Evolutionary conservation across 2,797 vertebrate genomes (phyloP).

Genomic region (Mormyrus hasselquistii): DNA sequence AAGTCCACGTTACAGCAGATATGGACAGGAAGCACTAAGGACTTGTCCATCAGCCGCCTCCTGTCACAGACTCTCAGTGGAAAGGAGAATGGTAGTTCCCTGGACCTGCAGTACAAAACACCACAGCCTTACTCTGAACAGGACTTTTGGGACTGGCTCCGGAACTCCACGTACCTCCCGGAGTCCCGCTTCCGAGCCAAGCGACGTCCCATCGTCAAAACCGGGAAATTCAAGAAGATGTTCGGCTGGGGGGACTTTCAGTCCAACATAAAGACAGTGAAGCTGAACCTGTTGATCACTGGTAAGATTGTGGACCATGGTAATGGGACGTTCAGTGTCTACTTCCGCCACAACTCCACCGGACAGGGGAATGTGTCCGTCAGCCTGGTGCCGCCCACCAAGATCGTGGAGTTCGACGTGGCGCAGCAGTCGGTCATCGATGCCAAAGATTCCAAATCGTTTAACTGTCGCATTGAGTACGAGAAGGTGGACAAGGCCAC

Average conservation of each 20-base stretch:
- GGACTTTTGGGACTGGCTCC: slow-evolving; percentile 85
- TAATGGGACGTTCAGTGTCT: slow-evolving; percentile 95
- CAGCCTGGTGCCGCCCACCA: slow-evolving; percentile 88
- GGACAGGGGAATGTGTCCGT: slow-evolving; percentile 94
- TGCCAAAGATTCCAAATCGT: slow-evolving; percentile 95
- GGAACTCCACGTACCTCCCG: slow-evolving; percentile 72
- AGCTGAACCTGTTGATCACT: slow-evolving; percentile 90
- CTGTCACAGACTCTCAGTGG: slow-evolving; percentile 78
- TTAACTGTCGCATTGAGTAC: slow-evolving; percentile 96
- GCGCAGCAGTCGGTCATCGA: slow-evolving; percentile 83
- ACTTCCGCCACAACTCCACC: slow-evolving; percentile 95
- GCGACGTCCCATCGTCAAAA: slow-evolving; percentile 84
- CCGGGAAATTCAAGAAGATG: slow-evolving; percentile 98
- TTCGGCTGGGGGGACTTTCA: slow-evolving; percentile 99
- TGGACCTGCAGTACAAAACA: slow-evolving; percentile 77
- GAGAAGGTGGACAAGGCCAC: slow-evolving; percentile 96
- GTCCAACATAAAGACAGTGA: slow-evolving; percentile 94
- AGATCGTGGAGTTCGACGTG: slow-evolving; percentile 90
- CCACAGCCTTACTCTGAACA: slow-evolving; percentile 78
- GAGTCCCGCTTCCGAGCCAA: slow-evolving; percentile 78
- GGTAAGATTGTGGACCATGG: slow-evolving; percentile 98
- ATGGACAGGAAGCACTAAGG: slow-evolving; percentile 82
- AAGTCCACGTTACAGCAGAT: slow-evolving; percentile 81
- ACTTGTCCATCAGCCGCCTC: slow-evolving; percentile 83
- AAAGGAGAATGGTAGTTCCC: slow-evolving; percentile 79